A percentile compares a stretch with the other conserved stretches of the same genome.
phyloP scores from a whole-genome alignment of 2,113 vertebrate genomes.

The Chloropsis cyanopogon region DNA sequence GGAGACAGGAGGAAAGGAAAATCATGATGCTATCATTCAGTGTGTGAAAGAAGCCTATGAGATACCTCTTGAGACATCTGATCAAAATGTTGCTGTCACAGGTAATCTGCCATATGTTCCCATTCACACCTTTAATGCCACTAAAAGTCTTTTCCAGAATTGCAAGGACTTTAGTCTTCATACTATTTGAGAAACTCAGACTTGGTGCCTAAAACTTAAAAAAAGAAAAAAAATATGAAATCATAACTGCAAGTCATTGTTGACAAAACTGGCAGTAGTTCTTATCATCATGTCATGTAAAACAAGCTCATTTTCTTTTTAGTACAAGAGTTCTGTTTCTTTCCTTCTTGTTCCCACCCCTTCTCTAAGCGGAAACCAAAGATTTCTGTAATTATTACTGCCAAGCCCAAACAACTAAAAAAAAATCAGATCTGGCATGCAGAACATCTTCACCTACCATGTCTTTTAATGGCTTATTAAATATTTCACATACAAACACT shows the following conservation, averaged over 20 bases:
- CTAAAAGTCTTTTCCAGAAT: neutral
- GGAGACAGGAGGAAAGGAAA: neutral
- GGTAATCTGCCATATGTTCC: neutral
- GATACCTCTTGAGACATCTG: neutral
- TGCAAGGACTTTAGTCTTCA: neutral
- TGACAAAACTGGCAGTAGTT: neutral
- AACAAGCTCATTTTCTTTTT: conserved; percentile 5
- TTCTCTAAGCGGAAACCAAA: neutral
- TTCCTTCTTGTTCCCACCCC: neutral
- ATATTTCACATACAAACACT: neutral
- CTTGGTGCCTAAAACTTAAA: neutral
- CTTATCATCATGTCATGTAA: neutral
- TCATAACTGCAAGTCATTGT: neutral
- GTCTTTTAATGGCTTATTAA: neutral
- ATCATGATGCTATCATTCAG: neutral
- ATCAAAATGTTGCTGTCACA: neutral
- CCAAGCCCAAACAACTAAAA: neutral
- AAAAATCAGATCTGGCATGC: neutral
- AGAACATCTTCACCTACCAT: neutral
- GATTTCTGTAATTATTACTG: neutral
- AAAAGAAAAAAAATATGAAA: neutral
- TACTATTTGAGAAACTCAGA: neutral
- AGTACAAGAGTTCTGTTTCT: neutral
- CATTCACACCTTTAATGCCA: neutral
- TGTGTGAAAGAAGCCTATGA: neutral